phyloP scores from a whole-genome alignment of 2,797 vertebrate species.

The Phyllotis vaccarum region DNA sequence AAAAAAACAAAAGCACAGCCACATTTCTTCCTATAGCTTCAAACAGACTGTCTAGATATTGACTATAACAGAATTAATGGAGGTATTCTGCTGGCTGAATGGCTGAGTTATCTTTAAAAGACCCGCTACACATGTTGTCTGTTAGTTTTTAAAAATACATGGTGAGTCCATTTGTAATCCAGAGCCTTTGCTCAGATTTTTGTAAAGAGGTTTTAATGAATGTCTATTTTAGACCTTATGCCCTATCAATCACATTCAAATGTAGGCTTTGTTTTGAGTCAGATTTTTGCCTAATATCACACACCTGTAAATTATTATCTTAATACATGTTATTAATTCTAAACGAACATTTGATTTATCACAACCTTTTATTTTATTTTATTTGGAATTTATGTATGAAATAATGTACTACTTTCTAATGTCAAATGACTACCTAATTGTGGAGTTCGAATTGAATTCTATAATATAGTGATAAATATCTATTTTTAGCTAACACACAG shows the following conservation, averaged over 20 bases:
- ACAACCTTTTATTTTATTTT: conserved; percentile 66
- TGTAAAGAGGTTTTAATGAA: conserved; percentile 25
- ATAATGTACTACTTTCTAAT: neutral
- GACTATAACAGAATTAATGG: neutral
- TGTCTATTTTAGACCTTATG: neutral
- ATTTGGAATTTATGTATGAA: conserved; percentile 46
- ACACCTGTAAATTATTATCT: conserved; percentile 61
- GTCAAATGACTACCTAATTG: neutral
- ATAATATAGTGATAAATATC: neutral
- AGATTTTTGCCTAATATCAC: conserved; percentile 62
- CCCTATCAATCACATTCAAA: conserved; percentile 14
- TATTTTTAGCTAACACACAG: neutral
- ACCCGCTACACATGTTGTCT: neutral
- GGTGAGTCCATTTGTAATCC: neutral
- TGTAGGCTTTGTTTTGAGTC: conserved; percentile 33
- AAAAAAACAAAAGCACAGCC: neutral
- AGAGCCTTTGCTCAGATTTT: neutral
- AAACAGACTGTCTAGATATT: neutral
- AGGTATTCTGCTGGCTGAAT: accelerated
- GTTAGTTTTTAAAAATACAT: accelerated
- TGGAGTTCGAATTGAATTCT: neutral
- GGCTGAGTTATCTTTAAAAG: neutral
- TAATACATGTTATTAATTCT: neutral
- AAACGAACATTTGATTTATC: conserved; percentile 58
- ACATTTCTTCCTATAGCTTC: neutral